These are phyloP conservation scores for Drosophila picticornis DNA, from an alignment of 2,888 invertebrate species.

Conservation along the genomic window DNA sequence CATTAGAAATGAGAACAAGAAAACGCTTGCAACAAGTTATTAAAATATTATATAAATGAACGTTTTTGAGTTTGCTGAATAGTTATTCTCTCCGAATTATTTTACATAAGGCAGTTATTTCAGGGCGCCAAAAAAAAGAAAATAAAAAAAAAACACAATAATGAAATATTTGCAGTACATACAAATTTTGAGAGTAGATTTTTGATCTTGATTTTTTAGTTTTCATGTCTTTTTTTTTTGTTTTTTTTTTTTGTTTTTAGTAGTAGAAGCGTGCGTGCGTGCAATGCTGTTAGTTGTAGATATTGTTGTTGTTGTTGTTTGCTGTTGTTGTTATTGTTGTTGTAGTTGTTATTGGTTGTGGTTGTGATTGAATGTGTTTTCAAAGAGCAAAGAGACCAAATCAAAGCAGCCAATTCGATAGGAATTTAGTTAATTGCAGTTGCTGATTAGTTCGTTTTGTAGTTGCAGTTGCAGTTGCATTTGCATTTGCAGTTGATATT, in stretches of 20 bases:
- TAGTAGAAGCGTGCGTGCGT: slow-evolving; percentile 62
- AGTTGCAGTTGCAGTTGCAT: slow-evolving; percentile 34
- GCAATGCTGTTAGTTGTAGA: slow-evolving; percentile 55
- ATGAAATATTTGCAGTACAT: slow-evolving; percentile 62
- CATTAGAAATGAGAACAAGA: not conserved
- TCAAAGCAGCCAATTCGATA: slow-evolving; percentile 71
- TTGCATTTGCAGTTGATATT: slow-evolving; percentile 25
- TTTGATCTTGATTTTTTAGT: slow-evolving; percentile 24
- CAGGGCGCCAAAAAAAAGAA: slow-evolving; percentile 11
- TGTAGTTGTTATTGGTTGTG: slow-evolving; percentile 39
- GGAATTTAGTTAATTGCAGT: slow-evolving; percentile 50
- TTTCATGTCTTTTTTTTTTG: slow-evolving; percentile 22
- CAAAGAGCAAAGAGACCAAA: slow-evolving; percentile 68
- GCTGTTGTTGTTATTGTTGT: slow-evolving; percentile 21
- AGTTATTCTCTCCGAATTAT: not conserved
- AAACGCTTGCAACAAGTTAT: not conserved
- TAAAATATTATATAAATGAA: not conserved
- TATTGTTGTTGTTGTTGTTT: slow-evolving; percentile 29
- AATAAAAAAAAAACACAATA: slow-evolving; percentile 21
- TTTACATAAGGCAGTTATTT: slow-evolving; percentile 17
- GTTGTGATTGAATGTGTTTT: slow-evolving; percentile 52
- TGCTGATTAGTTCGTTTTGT: slow-evolving; percentile 29
- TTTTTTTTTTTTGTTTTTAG: slow-evolving; percentile 28
- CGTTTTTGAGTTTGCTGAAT: not conserved
- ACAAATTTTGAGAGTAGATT: slow-evolving; percentile 61